A percentile compares a stretch with the other conserved stretches of the same genome.
phyloP scores from a whole-genome alignment of 2,888 invertebrate species.

The Acanthococcus lagerstroemiae region DNA sequence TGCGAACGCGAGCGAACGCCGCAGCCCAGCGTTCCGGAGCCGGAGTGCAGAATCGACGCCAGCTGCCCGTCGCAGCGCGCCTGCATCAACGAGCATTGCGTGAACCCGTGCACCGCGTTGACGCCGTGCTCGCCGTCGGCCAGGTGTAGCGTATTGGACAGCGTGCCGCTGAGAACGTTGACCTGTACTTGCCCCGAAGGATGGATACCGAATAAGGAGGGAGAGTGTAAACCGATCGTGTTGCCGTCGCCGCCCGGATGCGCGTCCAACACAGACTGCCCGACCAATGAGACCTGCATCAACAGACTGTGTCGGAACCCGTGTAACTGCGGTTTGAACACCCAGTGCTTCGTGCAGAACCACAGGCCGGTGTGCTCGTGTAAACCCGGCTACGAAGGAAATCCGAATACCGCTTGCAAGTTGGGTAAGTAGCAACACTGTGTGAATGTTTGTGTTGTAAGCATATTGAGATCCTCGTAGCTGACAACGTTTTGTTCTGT shows the following conservation, averaged over 20 bases:
- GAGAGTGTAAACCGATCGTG: slow-evolving; percentile 62
- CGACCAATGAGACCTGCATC: slow-evolving; percentile 67
- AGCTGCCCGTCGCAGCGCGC: slow-evolving; percentile 76
- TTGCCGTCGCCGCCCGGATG: slow-evolving; percentile 58
- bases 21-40: slow-evolving; percentile 32
- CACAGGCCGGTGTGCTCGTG: slow-evolving; percentile 83
- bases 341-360: slow-evolving; percentile 68
- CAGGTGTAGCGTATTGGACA: slow-evolving; percentile 71
- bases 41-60: slow-evolving; percentile 59
- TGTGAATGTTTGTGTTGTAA: too few species aligned
- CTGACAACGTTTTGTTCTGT: too few species aligned
- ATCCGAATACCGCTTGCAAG: slow-evolving; percentile 70
- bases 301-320: slow-evolving; percentile 78
- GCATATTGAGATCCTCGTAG: too few species aligned
- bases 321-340: slow-evolving; percentile 76
- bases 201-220: slow-evolving; percentile 67
- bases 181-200: slow-evolving; percentile 79
- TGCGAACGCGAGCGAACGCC: slow-evolving; percentile 51
- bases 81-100: slow-evolving; percentile 69
- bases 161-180: slow-evolving; percentile 75
- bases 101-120: slow-evolving; percentile 59
- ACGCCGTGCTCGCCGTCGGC: slow-evolving; percentile 56
- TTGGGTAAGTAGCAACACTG: slow-evolving; percentile 46
- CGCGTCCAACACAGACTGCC: slow-evolving; percentile 67
- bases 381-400: slow-evolving; percentile 70